Evolutionary conservation across 2,797 vertebrate genomes (phyloP), one percentile per base, ranked within the genome.

Genomic region (Sorex maritimensis): DNA sequence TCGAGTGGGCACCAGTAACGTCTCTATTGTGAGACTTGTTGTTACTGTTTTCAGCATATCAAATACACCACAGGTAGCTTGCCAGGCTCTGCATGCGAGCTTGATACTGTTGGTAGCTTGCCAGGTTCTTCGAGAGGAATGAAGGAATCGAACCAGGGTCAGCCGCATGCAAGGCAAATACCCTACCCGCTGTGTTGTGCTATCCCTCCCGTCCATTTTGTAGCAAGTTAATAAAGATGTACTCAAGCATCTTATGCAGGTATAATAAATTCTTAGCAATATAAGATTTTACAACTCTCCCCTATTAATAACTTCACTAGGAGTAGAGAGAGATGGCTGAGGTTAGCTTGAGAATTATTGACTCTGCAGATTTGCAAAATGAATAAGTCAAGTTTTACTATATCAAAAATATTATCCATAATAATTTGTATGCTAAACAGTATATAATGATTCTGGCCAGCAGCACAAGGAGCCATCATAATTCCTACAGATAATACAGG

Each of bases 331-430:
- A 97, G 87, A 96, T 92, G 93, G 63, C 90, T 95, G 92, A 92
- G 90, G 85, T 96, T 97, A 90, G 94, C 96, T 81, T 97, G 96
- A 96, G 97, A 95, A 97, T 96, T 96, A 94, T 92, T 97, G 95
- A 94, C 96, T 93, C 86, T 61, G 17, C 72, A 97, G 95, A 98
- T 96, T 98, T 97, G 88, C 0, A 2, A 97, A 97, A 97, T 95
- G 94, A 97, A 97, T 95, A 77, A 95, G 49, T 90, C 19, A 24
- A 95, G 49, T 92, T 92, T 46, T 89, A 94, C 92, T 90, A 74
- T 91, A 75, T 95, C 80, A 95, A 94, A 96, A 96, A 93, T 92
- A 89, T 88, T 94, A 95, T 94, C 34, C 73, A 86, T 73, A 92
- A 93, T 94, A 93, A 94, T 92, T 88, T 95, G 75, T 83, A 92